Conservation (phyloP, 2,888 invertebrate species). For the Acheta domesticus region DNA sequence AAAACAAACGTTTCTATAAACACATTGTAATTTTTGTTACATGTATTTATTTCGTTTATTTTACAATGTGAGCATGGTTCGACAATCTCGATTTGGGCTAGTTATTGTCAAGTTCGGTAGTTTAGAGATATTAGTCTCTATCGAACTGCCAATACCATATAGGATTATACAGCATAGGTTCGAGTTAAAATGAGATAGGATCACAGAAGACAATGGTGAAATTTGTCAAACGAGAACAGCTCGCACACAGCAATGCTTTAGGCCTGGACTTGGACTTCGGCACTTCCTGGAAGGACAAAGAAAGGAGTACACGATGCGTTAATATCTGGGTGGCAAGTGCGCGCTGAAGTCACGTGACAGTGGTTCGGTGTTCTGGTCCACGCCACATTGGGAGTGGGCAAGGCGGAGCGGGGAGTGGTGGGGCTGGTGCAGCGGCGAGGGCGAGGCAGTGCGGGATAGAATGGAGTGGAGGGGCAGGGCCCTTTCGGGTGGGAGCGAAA, state of each 20-base stretch:
- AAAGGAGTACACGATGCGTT: slow-evolving; percentile 5
- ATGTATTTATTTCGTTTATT: not conserved
- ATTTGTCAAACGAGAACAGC: not conserved
- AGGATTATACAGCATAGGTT: not conserved
- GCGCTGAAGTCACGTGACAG: too few species aligned
- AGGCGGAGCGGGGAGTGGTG: not conserved
- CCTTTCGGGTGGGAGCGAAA: too few species aligned
- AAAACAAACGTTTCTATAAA: slow-evolving; percentile 9
- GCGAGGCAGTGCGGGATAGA: not conserved
- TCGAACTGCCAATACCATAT: not conserved
- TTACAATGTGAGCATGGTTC: not conserved
- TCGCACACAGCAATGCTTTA: slow-evolving; percentile 3
- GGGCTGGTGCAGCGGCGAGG: not conserved
- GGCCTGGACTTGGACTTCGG: slow-evolving; percentile 1
- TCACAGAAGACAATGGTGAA: not conserved
- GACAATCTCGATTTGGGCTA: not conserved
- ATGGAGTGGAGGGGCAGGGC: too few species aligned
- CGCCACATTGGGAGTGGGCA: too few species aligned
- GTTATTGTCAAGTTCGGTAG: slow-evolving; percentile 3
- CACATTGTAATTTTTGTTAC: not conserved
- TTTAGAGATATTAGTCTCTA: slow-evolving; percentile 9
- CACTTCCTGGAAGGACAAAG: not conserved
- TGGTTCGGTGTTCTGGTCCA: too few species aligned
- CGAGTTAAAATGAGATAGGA: slow-evolving; percentile 11
- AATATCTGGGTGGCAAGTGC: not conserved